Evolutionary conservation across 2,113 vertebrate species (phyloP).

Genomic region (Apteryx owenii): DNA sequence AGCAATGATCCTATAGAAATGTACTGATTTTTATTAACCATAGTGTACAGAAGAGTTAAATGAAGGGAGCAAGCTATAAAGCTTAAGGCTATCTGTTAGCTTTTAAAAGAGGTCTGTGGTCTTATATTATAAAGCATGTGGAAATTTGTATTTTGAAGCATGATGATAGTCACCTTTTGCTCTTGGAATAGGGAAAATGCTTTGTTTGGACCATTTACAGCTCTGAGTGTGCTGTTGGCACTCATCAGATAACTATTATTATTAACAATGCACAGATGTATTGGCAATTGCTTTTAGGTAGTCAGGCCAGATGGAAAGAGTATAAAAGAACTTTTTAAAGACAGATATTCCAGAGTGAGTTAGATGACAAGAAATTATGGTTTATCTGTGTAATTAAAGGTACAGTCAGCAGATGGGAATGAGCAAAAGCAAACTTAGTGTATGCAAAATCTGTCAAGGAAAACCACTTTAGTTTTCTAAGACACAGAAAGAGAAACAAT

Average conservation of each 20-base stretch:
- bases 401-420: background rate
- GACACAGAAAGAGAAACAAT: background rate
- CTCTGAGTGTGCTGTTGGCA: background rate
- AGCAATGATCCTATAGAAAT: background rate
- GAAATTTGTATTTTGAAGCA: constrained; percentile 13
- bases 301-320: constrained; percentile 39
- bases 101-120: background rate
- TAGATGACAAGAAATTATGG: background rate
- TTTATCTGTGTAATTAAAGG: constrained; percentile 23
- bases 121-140: background rate
- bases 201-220: background rate
- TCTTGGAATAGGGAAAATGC: background rate
- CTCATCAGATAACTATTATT: constrained; percentile 13
- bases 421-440: accelerated
- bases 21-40: background rate
- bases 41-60: background rate
- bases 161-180: background rate
- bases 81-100: background rate
- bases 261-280: constrained; percentile 39
- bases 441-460: background rate
- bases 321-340: background rate
- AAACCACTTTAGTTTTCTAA: background rate
- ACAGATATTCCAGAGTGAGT: background rate
- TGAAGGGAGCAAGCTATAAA: background rate
- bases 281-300: constrained; percentile 32